Evolutionary conservation across 2,797 vertebrate species (phyloP), one percentile per base, ranked within the genome.

Genomic region (Phylloscopus collybita): DNA sequence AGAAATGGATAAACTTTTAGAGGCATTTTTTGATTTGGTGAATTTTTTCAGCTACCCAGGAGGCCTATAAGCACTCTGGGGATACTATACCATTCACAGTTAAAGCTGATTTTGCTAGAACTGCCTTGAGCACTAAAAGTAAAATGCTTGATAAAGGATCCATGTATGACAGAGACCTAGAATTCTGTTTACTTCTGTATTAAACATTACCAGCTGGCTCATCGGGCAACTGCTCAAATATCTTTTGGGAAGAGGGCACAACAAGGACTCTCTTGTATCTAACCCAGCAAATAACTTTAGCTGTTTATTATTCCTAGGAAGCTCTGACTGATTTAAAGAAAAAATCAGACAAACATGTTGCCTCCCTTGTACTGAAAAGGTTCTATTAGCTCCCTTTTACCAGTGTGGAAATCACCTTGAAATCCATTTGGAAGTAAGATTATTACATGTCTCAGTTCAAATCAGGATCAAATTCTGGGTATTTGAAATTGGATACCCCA

Each of bases 191-290:
- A 73, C 59, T 95, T 90, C 73, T 88, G 0, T 79, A 45, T 80
- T 97, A 90, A 96, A 84, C 47, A 49, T 81, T 94, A 79, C 59
- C 93, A 95, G 76, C 92, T 97, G 93, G 26, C 54, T 84, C 12
- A 3, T 62, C 0, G 8, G 93, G 76, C 80, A 66, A 56, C 32
- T 92, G 51, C 73, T 95, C 83, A 90, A 86, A 79, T 54, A 47
- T 81, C 66, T 88, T 84, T 88, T 86, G 90, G 66, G 66, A 95
- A 66, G 82, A 95, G 82, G 82, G 92, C 73, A 86, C 47, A 83
- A 69, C 53, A 74, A 91, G 49, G 85, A 70, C 64, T 94, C 23
- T 60, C 21, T 71, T 67, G 12, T 71, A 47, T 54, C 65, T 92
- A 85, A 92, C 44, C 51, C 59, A 81, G 51, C 25, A 90, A 88